Evolutionary conservation across 1,140 invertebrate species (phyloP).

Genomic region (Bombyx mori): ASM3026992v2 NC_085118.1:9374501-9375000

Average conservation of each 20-base stretch:
- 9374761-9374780: background rate
- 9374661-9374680: background rate
- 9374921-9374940: conserved; percentile 40
- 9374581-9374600: too few relatives aligned
- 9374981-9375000: conserved; percentile 33
- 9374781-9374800: conserved; percentile 7
- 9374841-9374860: conserved; percentile 3
- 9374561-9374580: too few relatives aligned
- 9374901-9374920: conserved; percentile 31
- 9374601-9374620: too few relatives aligned
- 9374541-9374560: too few relatives aligned
- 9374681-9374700: background rate
- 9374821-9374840: background rate
- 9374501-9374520: too few relatives aligned
- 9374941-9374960: conserved; percentile 37
- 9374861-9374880: conserved; percentile 17
- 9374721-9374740: too few relatives aligned
- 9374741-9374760: background rate
- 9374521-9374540: too few relatives aligned
- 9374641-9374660: too few relatives aligned
- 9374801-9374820: conserved; percentile 1
- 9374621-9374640: too few relatives aligned
- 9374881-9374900: conserved; percentile 17
- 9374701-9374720: too few relatives aligned
- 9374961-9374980: conserved; percentile 35